Evolutionary conservation across 1,140 invertebrate species (phyloP).

Genomic region (Ceratosolen solmsi): DNA sequence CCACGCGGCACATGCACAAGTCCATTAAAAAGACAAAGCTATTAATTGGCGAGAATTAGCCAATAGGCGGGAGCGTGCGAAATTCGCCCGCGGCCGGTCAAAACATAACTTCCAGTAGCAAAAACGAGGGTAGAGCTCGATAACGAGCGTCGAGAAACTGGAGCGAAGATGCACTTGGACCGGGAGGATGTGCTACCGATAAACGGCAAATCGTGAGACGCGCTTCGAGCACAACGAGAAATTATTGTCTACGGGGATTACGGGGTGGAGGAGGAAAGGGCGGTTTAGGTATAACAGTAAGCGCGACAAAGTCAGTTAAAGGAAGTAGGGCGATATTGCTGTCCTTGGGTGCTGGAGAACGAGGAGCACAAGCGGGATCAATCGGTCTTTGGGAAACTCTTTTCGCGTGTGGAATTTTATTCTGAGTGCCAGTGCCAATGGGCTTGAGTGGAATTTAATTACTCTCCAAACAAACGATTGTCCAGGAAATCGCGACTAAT

Average conservation of each 20-base stretch:
- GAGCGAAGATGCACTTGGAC: background rate
- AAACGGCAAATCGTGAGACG: slow-evolving; percentile 27
- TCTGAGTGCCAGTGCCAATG: no score
- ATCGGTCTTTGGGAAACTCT: background rate
- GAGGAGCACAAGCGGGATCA: background rate
- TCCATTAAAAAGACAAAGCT: background rate
- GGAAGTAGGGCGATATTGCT: background rate
- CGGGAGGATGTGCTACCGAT: slow-evolving; percentile 1
- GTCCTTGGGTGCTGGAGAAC: background rate
- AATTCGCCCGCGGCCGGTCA: no score
- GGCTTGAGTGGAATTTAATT: slow-evolving; percentile 6
- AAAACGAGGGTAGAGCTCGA: slow-evolving; percentile 21
- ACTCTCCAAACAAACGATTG: background rate
- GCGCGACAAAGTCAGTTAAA: background rate
- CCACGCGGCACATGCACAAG: background rate
- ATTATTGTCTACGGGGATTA: slow-evolving; percentile 22
- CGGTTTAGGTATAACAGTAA: background rate
- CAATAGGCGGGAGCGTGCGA: no score
- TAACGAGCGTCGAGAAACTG: slow-evolving; percentile 33
- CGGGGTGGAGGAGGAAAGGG: background rate
- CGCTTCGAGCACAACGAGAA: slow-evolving; percentile 28
- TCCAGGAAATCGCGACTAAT: background rate
- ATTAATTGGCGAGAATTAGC: no score
- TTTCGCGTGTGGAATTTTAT: background rate
- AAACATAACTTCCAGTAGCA: slow-evolving; percentile 26